Conservation (phyloP, 1,140 invertebrate genomes). For the Delia radicum region DNA sequence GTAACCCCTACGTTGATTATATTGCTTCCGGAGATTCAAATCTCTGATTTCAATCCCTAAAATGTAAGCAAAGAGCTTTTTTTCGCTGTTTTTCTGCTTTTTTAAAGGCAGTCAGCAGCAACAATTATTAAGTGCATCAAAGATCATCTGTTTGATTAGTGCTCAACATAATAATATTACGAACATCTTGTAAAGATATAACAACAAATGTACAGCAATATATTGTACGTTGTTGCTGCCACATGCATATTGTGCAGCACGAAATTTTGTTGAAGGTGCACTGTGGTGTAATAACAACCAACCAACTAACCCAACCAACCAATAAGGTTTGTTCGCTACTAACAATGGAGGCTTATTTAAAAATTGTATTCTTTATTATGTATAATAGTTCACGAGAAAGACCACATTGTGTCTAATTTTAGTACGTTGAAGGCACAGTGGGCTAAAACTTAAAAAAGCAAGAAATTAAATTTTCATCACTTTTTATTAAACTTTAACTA, state of each 20-base stretch:
- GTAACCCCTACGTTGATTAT: not conserved
- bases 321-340: not conserved
- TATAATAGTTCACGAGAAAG: not conserved
- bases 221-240: not conserved
- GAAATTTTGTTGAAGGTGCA: not conserved
- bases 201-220: not conserved
- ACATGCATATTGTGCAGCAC: not conserved
- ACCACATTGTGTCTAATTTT: not conserved
- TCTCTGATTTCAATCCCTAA: conserved; percentile 23
- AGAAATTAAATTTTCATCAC: too few species aligned
- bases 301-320: too few species aligned
- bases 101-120: not conserved
- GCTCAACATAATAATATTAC: conserved; percentile 10
- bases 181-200: not conserved
- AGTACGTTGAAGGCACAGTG: not conserved
- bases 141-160: conserved; percentile 24
- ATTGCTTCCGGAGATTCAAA: conserved; percentile 43
- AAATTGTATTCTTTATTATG: not conserved
- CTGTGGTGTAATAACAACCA: not conserved
- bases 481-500: too few species aligned
- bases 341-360: not conserved
- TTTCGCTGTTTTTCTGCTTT: not conserved
- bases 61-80: not conserved
- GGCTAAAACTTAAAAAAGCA: not conserved
- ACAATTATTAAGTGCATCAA: conserved; percentile 28